Evolutionary conservation across 2,888 invertebrate species (phyloP).

Genomic region (Trisateles emortualis): DNA sequence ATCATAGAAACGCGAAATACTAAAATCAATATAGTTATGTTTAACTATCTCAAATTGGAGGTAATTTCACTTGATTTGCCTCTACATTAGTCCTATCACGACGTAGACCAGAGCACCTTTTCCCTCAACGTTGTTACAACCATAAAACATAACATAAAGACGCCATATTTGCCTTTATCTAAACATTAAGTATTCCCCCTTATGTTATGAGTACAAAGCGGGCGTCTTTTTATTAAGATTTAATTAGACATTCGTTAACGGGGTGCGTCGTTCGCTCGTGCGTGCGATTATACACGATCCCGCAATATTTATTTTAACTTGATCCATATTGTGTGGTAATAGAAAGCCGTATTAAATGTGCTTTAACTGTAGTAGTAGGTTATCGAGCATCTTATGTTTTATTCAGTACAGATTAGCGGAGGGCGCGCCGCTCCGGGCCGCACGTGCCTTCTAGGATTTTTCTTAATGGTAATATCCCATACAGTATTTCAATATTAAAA

Average conservation of each 20-base stretch:
- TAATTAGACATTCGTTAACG: conserved; percentile 73
- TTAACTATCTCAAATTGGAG: conserved; percentile 59
- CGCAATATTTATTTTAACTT: conserved; percentile 44
- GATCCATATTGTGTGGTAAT: conserved; percentile 68
- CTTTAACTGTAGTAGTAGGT: conserved; percentile 79
- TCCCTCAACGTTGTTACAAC: conserved; percentile 34
- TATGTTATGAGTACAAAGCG: conserved; percentile 46
- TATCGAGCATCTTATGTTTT: conserved; percentile 84
- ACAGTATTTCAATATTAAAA: conserved; percentile 63
- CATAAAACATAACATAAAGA: conserved; percentile 43
- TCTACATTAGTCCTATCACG: conserved; percentile 55
- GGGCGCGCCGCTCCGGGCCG: conserved; percentile 59
- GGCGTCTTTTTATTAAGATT: conserved; percentile 74
- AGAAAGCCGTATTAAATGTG: conserved; percentile 78
- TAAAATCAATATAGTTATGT: conserved; percentile 70
- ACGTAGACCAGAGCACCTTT: conserved; percentile 54
- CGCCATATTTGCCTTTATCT: conserved; percentile 46
- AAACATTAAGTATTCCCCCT: conserved; percentile 57
- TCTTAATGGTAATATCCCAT: conserved; percentile 67
- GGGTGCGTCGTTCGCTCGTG: conserved; percentile 66
- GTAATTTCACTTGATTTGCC: conserved; percentile 63
- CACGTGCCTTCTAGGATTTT: conserved; percentile 70
- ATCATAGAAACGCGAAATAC: conserved; percentile 56
- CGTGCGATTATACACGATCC: conserved; percentile 63
- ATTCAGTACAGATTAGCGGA: conserved; percentile 81